phyloP scores from a whole-genome alignment of 2,113 vertebrate genomes.

The Andinoacara biseriatus region DNA sequence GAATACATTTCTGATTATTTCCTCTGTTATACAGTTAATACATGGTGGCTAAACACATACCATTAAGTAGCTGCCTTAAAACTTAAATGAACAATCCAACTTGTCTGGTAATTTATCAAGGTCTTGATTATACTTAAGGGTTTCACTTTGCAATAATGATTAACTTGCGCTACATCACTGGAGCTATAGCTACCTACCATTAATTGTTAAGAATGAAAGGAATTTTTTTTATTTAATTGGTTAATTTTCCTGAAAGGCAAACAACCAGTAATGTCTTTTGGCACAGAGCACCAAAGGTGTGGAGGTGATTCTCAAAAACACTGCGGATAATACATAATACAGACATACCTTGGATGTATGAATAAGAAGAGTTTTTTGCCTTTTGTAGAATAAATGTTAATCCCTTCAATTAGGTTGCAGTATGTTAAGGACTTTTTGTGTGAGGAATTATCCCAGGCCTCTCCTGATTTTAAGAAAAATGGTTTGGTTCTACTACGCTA shows the following conservation, averaged over 20 bases:
- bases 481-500: neutral
- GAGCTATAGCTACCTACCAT: neutral
- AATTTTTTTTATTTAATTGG: conserved; percentile 19
- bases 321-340: neutral
- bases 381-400: neutral
- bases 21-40: neutral
- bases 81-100: neutral
- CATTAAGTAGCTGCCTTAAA: neutral
- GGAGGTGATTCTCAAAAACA: neutral
- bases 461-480: neutral
- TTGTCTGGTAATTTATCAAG: neutral
- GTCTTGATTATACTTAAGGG: conserved; percentile 1
- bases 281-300: neutral
- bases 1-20: neutral
- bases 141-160: conserved; percentile 20
- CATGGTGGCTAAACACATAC: neutral
- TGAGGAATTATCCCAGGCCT: neutral
- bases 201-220: conserved; percentile 6
- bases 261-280: neutral
- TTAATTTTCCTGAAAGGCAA: neutral
- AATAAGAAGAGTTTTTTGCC: neutral
- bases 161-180: neutral
- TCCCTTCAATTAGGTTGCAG: neutral
- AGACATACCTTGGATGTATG: neutral
- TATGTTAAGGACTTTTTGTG: neutral